phyloP scores from a whole-genome alignment of 2,113 vertebrate species.

The Triplophysa siluroides region DNA sequence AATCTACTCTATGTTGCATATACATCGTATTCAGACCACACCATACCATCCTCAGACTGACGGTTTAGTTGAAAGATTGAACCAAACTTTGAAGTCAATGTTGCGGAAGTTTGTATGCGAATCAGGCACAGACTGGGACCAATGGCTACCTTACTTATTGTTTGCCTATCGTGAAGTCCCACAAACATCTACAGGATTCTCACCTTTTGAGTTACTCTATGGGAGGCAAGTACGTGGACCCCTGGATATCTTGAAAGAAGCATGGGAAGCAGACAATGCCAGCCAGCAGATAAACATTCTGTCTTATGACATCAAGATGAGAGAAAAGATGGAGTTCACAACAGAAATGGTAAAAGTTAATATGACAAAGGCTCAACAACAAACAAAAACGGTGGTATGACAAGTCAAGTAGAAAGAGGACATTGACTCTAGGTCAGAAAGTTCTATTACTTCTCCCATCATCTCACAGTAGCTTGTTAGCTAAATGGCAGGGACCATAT shows the following conservation, averaged over 20 bases:
- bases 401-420: no score
- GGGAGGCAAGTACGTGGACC: not conserved
- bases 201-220: not conserved
- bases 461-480: no score
- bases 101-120: conserved; percentile 3
- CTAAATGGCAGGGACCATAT: no score
- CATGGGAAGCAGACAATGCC: not conserved
- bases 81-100: not conserved
- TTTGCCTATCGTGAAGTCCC: not conserved
- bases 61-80: not conserved
- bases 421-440: no score
- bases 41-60: conserved; percentile 14
- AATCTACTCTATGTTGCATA: not conserved
- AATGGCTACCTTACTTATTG: not conserved
- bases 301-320: not conserved
- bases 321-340: no score
- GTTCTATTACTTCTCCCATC: no score
- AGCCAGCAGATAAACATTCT: not conserved
- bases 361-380: no score
- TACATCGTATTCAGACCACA: not conserved
- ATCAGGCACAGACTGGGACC: not conserved
- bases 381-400: no score
- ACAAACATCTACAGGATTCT: not conserved
- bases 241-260: not conserved
- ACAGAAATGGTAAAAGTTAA: no score